Base-by-base conservation (phyloP, 1,140 invertebrate species). In the Aphis gossypii region DNA sequence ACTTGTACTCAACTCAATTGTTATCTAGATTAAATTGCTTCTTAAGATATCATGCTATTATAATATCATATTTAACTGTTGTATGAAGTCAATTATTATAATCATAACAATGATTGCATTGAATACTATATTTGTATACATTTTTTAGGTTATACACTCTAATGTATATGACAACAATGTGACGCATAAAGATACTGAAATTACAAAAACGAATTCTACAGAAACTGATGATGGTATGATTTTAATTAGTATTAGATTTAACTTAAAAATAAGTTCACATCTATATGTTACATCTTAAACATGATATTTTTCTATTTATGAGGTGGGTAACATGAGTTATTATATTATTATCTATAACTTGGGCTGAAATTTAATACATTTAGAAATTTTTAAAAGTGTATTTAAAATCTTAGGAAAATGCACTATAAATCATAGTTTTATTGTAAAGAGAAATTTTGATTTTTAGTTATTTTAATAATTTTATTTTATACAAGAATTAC, bases 201-300 rank as follows among this genome's bases (percentile, higher is more conserved):
- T 46, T 11, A 38, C 30, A 86, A 93, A 41, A 93, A 93, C 14
- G 11, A 54, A 86, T 86, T 86, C 51, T n/a, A 6, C 6, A 56
- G 48, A 93, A 41, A 86, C 86, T 93, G 82, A 92, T 92, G 90
- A 83, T 93, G 76, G 76, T 83, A 84, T 54, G 92, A 44, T 51
- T 92, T 92, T 92, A 68, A 68, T 68, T 68, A 68, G 30, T n/a
- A 48, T n/a, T 48, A 44, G 25, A 46, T 38, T 56, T 54, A 54
- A 51, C 2, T 21, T 68, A 44, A 30, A 38, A 20, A n/a, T 44
- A 68, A 68, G 6, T 60, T 90, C 0, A 30, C 25, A 5, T 68
- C 7, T 44, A 54, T 54, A 54, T 54, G 20, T 23, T 38, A 25
- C 11, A 44, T 84, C 21, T 41, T 83, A 41, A 38, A 82, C 18